Evolutionary conservation across 2,888 invertebrate genomes (phyloP).

Genomic region (Erannis defoliaria): DNA sequence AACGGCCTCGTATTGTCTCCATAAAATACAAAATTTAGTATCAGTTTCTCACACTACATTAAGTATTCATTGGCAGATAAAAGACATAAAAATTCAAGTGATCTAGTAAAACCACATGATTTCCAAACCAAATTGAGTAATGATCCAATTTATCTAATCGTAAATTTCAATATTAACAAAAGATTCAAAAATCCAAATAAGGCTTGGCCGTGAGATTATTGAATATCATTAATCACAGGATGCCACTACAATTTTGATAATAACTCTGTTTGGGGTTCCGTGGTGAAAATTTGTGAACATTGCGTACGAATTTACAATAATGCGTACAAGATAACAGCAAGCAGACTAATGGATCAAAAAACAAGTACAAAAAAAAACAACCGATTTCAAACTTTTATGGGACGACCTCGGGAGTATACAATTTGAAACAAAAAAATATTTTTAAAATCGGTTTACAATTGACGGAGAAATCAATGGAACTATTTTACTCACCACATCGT

Average conservation of each 20-base stretch:
- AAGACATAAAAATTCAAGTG: slow-evolving; percentile 19
- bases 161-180: slow-evolving; percentile 27
- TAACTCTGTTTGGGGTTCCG: slow-evolving; percentile 12
- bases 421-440: too few relatives aligned
- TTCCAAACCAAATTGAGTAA: slow-evolving; percentile 22
- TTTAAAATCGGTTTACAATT: too few relatives aligned
- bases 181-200: slow-evolving; percentile 15
- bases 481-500: too few relatives aligned
- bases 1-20: slow-evolving; percentile 5
- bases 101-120: slow-evolving; percentile 19
- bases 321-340: too few relatives aligned
- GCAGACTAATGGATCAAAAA: too few relatives aligned
- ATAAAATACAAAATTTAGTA: slow-evolving; percentile 15
- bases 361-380: too few relatives aligned
- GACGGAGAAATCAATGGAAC: too few relatives aligned
- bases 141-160: slow-evolving; percentile 5
- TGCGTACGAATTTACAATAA: not conserved
- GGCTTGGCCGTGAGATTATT: slow-evolving; percentile 20
- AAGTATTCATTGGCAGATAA: slow-evolving; percentile 13
- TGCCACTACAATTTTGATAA: slow-evolving; percentile 13
- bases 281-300: not conserved
- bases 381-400: too few relatives aligned
- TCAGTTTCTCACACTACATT: slow-evolving; percentile 7
- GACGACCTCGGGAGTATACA: too few relatives aligned
- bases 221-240: slow-evolving; percentile 22